A percentile compares a stretch with the other conserved stretches of the same genome.
Conservation (phyloP, 2,113 vertebrate species). For the Rhinolophus sinicus region DNA sequence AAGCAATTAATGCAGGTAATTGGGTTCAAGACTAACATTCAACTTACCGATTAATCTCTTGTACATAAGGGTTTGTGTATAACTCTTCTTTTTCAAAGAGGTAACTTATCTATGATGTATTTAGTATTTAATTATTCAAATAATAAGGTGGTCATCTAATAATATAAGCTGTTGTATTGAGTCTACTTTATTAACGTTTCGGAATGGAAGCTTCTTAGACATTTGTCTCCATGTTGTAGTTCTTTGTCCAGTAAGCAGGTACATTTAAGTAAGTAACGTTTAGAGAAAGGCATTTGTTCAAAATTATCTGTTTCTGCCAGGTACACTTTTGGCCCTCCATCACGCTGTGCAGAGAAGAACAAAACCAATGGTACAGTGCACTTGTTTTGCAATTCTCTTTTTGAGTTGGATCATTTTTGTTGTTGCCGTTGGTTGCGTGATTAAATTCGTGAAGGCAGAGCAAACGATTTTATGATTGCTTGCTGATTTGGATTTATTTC, state of each 20-base stretch:
- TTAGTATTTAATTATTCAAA: neutral
- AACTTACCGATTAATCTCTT: neutral
- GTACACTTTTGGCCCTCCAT: neutral
- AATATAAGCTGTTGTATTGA: neutral
- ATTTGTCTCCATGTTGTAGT: neutral
- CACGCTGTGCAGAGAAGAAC: constrained; percentile 19
- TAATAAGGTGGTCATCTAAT: neutral
- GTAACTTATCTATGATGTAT: neutral
- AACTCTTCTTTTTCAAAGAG: constrained; percentile 11
- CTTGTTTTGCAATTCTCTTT: neutral
- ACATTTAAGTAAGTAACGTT: constrained; percentile 7
- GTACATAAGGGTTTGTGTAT: neutral
- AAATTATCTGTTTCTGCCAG: neutral
- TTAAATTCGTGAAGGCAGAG: constrained; percentile 20
- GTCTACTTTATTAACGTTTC: neutral
- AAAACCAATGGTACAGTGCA: neutral
- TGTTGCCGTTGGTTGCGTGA: neutral
- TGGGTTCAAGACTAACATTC: neutral
- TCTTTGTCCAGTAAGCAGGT: neutral
- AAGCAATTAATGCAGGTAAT: neutral
- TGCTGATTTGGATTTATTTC: constrained; percentile 72
- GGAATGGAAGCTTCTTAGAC: neutral
- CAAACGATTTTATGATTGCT: neutral
- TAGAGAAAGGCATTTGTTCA: constrained; percentile 18
- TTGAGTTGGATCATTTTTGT: neutral